Evolutionary conservation across 1,140 invertebrate genomes (phyloP), one percentile per base, ranked within the genome.

Genomic region (Brachionus koreanus): DNA sequence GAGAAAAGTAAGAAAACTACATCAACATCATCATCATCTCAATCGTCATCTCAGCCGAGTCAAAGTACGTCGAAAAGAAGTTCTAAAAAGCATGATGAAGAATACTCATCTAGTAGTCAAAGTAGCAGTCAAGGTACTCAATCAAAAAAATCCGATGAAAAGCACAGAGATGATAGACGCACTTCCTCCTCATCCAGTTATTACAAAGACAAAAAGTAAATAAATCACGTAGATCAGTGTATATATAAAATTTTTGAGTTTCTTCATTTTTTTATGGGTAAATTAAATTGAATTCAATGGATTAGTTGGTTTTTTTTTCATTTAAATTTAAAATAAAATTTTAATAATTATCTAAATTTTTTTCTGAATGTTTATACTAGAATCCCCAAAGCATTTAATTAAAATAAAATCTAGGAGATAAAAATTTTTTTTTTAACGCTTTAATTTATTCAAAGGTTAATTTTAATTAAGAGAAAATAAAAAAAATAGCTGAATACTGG

Each of bases 1-100:
- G 76, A 79, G 9, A 61, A 42, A 16, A 79, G 39, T 19, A 79
- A 79, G 57, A 79, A 61, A 13, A 10, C 46, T 6, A 12, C 25
- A 9, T 23, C 3, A n/a, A n/a, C n/a, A 13, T 37, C 25, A 23
- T 82, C 74, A 2, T 52, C 46, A 52, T 57, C 46, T 43, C 43
- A 52, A 25, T 1, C 42, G 19, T 79, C 77, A 65, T 82, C 79
- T 23, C 76, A 61, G 23, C 23, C 19, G 29, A 77, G n/a, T 77
- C 49, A 65, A 57, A 79, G 46, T 42, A 61, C 72, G 10, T 46
- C 76, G 33, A 79, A 79, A 61, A 57, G 76, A 61, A 61, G 49
- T n/a, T 61, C 49, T 13, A 79, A 79, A 79, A 79, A 79, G 42
- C 76, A 79, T n/a, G 76, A 79, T 37, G 46, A 79, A 19, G 69